Conservation (phyloP, 1,140 invertebrate species). For the Drosophila pseudoobscura region DNA sequence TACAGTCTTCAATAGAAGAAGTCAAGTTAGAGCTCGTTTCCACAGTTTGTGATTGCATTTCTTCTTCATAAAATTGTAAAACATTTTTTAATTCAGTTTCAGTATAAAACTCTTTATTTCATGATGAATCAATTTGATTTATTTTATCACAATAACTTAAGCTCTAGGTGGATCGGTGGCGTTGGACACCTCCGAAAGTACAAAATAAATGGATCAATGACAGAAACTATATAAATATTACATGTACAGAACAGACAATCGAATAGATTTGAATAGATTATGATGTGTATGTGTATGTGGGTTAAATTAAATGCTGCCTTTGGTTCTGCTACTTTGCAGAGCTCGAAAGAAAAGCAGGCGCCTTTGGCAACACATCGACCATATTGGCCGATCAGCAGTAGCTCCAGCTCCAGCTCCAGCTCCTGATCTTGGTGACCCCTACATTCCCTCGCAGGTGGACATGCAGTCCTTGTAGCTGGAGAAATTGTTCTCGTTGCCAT, state of each 20-base stretch:
- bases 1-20: no score
- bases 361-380: conserved; percentile 69
- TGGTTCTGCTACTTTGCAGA: conserved; percentile 47
- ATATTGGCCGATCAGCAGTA: conserved; percentile 15
- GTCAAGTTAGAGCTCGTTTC: no score
- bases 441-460: conserved; percentile 84
- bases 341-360: conserved; percentile 54
- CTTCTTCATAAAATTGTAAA: neutral
- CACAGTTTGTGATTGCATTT: neutral
- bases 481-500: conserved; percentile 88
- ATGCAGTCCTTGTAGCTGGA: conserved; percentile 85
- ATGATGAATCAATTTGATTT: conserved; percentile 31
- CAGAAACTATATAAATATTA: conserved; percentile 74
- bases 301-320: conserved; percentile 71
- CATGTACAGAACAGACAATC: conserved; percentile 54
- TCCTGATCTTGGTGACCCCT: neutral
- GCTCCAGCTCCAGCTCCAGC: neutral
- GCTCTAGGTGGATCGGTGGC: conserved; percentile 48
- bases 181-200: conserved; percentile 48
- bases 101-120: conserved; percentile 50
- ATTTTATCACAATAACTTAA: conserved; percentile 76
- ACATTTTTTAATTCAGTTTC: neutral
- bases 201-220: conserved; percentile 55
- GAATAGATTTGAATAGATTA: conserved; percentile 10
- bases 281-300: conserved; percentile 21